Conservation (phyloP, 2,888 invertebrate genomes). For the Drosophila neonasuta region DNA sequence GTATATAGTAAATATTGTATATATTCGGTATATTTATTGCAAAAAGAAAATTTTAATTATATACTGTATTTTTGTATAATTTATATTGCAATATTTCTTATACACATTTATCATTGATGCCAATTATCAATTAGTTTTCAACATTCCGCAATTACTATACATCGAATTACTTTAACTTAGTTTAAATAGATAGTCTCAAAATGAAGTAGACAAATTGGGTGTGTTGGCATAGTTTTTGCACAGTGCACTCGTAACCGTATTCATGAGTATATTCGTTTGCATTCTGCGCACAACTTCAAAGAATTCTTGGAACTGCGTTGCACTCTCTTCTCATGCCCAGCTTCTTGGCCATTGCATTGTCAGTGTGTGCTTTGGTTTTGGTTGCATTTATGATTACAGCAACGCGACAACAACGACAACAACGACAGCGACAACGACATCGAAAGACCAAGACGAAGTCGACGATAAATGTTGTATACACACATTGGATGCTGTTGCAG, state of each 20-base stretch:
- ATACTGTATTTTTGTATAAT: no score
- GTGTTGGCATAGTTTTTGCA: neutral
- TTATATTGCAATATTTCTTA: no score
- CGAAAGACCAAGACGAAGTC: constrained; percentile 33
- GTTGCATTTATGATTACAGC: constrained; percentile 74
- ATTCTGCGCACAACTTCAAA: constrained; percentile 70
- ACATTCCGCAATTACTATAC: no score
- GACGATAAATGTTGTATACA: constrained; percentile 72
- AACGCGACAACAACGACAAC: constrained; percentile 53
- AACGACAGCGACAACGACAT: constrained; percentile 22
- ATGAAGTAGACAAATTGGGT: neutral
- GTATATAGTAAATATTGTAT: no score
- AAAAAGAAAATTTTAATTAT: no score
- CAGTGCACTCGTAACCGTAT: constrained; percentile 14
- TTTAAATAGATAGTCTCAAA: neutral
- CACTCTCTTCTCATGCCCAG: constrained; percentile 24
- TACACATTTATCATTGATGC: no score
- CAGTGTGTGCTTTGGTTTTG: constrained; percentile 67
- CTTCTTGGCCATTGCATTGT: constrained; percentile 10
- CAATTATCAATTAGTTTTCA: no score
- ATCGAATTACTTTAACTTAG: no score
- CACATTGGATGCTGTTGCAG: constrained; percentile 32
- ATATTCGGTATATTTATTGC: no score
- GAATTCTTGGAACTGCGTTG: constrained; percentile 62
- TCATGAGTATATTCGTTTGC: constrained; percentile 34